These are phyloP conservation scores for Oreochromis spilurus DNA, from an alignment of 2,113 vertebrate genomes.

Conservation along the genomic window DNA sequence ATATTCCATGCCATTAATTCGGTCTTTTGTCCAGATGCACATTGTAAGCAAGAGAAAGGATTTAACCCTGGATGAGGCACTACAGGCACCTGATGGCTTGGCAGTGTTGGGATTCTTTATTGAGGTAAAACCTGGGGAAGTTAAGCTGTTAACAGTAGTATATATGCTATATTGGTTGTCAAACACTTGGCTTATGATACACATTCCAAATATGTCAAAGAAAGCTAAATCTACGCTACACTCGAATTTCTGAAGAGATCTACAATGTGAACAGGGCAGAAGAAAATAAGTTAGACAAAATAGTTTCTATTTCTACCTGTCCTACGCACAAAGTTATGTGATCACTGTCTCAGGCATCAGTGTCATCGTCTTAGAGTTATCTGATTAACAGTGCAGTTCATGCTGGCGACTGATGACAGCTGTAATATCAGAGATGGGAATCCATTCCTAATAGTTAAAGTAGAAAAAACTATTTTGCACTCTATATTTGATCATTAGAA, in stretches of 20 bases:
- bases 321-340: not conserved
- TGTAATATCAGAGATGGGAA: not conserved
- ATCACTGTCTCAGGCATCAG: not conserved
- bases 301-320: not conserved
- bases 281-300: not conserved
- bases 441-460: not conserved
- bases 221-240: not conserved
- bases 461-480: not conserved
- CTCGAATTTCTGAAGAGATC: not conserved
- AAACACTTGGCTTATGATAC: not conserved
- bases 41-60: slow-evolving; percentile 62
- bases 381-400: not conserved
- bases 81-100: slow-evolving; percentile 29
- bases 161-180: not conserved
- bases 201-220: not conserved
- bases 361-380: not conserved
- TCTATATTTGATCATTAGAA: not conserved
- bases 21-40: slow-evolving; percentile 54
- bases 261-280: not conserved
- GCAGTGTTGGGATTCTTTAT: slow-evolving; percentile 68
- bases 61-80: slow-evolving; percentile 18
- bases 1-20: not conserved
- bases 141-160: not conserved
- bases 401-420: not conserved
- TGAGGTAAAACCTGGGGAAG: slow-evolving; percentile 43